Conservation (phyloP, 2,113 vertebrate species). For the Sitta europaea region DNA sequence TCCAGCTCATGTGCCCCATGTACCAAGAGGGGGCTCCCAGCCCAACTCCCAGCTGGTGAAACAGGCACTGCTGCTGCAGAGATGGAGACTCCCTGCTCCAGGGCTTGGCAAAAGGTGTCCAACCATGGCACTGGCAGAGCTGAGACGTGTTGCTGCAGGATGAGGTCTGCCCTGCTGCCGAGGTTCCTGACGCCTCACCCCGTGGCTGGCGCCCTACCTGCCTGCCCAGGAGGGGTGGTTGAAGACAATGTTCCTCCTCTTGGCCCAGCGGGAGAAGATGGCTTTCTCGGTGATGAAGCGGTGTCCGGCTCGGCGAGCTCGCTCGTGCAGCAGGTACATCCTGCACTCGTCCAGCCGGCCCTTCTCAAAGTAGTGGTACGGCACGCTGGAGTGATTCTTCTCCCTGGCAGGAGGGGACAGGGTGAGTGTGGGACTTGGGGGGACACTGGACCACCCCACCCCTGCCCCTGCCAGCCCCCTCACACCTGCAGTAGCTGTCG, state of each 20-base stretch:
- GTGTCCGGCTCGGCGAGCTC: slow-evolving; percentile 78
- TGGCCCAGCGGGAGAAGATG: slow-evolving; percentile 91
- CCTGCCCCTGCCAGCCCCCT: fast-evolving
- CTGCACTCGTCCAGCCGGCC: slow-evolving; percentile 82
- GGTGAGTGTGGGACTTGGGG: background rate
- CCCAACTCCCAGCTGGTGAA: background rate
- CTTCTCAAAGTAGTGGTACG: slow-evolving; percentile 94
- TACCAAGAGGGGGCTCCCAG: background rate
- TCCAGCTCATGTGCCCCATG: fast-evolving
- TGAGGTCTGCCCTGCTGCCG: fast-evolving
- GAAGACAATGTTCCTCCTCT: slow-evolving; percentile 78
- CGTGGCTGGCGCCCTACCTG: background rate
- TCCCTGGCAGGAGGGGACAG: slow-evolving; percentile 26
- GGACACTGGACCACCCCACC: fast-evolving
- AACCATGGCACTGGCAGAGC: fast-evolving
- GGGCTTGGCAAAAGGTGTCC: background rate
- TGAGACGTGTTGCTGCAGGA: fast-evolving
- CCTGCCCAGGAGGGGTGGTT: slow-evolving; percentile 81
- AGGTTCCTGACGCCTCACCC: fast-evolving
- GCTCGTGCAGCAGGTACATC: slow-evolving; percentile 88
- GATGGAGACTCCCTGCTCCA: background rate
- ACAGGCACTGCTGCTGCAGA: background rate
- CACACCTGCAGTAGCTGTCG: slow-evolving; percentile 86
- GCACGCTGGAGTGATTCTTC: slow-evolving; percentile 74
- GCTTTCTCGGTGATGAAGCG: slow-evolving; percentile 96